These are phyloP conservation scores for Drosophila imparisetae DNA, from an alignment of 2,888 invertebrate species.

Conservation along the genomic window DNA sequence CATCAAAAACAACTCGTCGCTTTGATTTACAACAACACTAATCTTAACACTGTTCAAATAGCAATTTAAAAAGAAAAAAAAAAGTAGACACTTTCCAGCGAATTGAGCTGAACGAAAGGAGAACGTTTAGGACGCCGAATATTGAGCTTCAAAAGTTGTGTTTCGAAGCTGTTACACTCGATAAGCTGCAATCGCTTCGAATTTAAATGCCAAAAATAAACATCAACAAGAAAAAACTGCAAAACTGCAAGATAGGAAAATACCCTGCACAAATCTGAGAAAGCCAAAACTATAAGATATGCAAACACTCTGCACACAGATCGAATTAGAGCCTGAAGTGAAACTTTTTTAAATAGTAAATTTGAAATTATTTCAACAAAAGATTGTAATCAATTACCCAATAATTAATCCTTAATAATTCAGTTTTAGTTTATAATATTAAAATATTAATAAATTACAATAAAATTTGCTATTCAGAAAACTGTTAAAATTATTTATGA, in stretches of 20 bases:
- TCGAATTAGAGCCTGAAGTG: not conserved
- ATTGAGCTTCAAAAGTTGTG: constrained; percentile 20
- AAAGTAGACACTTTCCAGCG: not conserved
- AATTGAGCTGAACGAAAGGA: constrained; percentile 6
- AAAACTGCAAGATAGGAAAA: constrained; percentile 1
- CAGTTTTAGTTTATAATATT: not conserved
- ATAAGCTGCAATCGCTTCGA: constrained; percentile 56
- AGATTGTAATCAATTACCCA: not conserved
- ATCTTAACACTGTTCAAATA: not conserved
- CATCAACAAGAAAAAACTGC: constrained; percentile 23
- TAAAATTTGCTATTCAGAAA: not conserved
- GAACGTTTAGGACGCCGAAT: constrained; percentile 6
- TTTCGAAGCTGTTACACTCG: constrained; percentile 37
- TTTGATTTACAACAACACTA: constrained; percentile 12
- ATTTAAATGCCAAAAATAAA: constrained; percentile 59
- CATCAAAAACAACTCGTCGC: constrained; percentile 23
- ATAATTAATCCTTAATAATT: not conserved
- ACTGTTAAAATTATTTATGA: not conserved
- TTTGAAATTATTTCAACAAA: not conserved
- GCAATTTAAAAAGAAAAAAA: not conserved
- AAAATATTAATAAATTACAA: not conserved
- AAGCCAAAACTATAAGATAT: not conserved
- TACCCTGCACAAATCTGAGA: constrained; percentile 5
- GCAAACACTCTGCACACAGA: not conserved
- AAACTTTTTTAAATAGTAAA: not conserved